Evolutionary conservation across 2,888 invertebrate genomes (phyloP), one percentile per base, ranked within the genome.

Genomic region (Lasius platythorax): DNA sequence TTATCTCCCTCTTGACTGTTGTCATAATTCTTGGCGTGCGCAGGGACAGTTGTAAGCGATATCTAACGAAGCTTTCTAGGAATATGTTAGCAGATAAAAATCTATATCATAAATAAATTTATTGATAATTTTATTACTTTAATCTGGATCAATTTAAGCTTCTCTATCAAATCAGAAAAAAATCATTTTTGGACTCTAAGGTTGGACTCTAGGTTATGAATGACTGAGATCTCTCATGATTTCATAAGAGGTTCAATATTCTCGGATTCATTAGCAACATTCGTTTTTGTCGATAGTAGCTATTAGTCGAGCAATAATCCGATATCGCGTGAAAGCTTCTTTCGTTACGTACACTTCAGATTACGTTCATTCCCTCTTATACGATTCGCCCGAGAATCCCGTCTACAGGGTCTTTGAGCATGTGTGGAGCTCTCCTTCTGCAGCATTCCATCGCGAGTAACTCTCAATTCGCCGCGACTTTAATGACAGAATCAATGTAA

Each of bases 271-370:
- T 56, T n/a, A 46, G 56, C n/a, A 68, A 64, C 66, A 76, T 33
- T 70, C 75, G 40, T 72, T 85, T 76, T 84, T 43, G 53, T 15
- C 43, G 72, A 58, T 33, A 23, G 63, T 67, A 61, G 67, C 83
- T 86, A 86, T 89, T 89, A 89, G 85, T 50, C 30, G 74, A 74
- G 84, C 87, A 87, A 89, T 89, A 83, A 82, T 81, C 78, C 74
- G 82, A 58, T 68, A 66, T 37, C 68, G 56, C 67, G 73, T 33
- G 30, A 73, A 72, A 63, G 56, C 64, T 67, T 74, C 68, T 81
- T 64, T 72, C 23, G 75, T 58, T 58, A 63, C 79, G 67, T 53
- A 76, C 83, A 66, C 83, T 86, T 66, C 56, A 85, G 87, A 88
- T 89, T 89, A 85, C 73, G 74, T 83, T 84, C 84, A 83, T 88